Base-by-base conservation (phyloP, 2,797 vertebrate species). In the Dendrocincla fuliginosa region DNA sequence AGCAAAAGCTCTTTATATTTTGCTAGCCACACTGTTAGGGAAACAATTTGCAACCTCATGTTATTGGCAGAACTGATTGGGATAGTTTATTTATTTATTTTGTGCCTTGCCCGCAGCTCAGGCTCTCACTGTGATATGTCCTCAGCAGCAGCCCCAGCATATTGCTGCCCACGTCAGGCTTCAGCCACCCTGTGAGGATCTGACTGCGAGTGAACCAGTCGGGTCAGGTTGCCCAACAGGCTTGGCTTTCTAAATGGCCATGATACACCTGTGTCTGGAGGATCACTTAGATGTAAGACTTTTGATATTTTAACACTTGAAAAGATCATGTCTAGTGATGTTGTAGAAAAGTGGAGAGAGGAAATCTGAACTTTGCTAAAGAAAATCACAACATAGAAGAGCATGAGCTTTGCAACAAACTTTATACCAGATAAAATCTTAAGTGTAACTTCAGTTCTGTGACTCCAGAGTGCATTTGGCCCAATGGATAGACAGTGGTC, bases 151-250 rank as follows among this genome's bases (percentile, higher is more conserved):
- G 49, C 11, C 44, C 30, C 28, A 78, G 46, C 16, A 70, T 20
- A 41, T 3, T 5, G 5, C 49, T 92, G 67, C 18, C 35, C 6
- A 16, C 1, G 2, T 44, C 53, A 78, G 46, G 69, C 37, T 75
- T 59, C 28, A 74, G 16, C 57, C 28, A 53, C 14, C 1, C 24
- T 76, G 46, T 57, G 59, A 69, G 24, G 30, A 57, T 33, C 18
- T 4, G 10, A 10, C 13, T 37, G 19, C 60, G 16, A 18, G 13
- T 1, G 4, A 60, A 17, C 17, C 39, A 63, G 25, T 13, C 30
- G 9, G 7, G 15, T 19, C 30, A 70, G 25, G 6, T 2, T 33
- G 15, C 32, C 57, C 28, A 46, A 2, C 0, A 4, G 32, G 6
- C 50, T 57, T 39, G 15, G 17, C 16, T 87, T 71, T 60, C 67